Conservation (phyloP, 2,113 vertebrate species). For the Thunnus thynnus region DNA sequence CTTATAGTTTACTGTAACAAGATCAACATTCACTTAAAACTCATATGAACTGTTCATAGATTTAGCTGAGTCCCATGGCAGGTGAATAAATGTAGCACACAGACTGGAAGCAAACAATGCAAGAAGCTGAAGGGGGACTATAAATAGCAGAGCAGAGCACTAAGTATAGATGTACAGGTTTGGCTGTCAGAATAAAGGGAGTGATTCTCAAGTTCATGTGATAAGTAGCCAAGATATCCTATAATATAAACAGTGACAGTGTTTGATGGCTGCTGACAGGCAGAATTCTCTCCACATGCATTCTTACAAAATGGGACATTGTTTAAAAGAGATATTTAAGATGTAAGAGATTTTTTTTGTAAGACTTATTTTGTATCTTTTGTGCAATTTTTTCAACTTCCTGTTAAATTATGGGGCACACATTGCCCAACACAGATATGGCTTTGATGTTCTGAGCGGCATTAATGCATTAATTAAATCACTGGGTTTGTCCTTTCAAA, state of each 20-base stretch:
- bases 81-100: conserved; percentile 25
- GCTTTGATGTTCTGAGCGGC: conserved; percentile 35
- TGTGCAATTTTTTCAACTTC: no score
- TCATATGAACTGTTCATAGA: not conserved
- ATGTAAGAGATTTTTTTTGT: no score
- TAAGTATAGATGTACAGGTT: conserved; percentile 20
- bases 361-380: no score
- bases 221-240: no score
- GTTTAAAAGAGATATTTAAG: no score
- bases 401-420: not conserved
- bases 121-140: conserved; percentile 17
- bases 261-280: not conserved
- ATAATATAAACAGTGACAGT: not conserved
- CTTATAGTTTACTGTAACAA: not conserved
- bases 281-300: not conserved
- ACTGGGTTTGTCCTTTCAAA: conserved; percentile 39
- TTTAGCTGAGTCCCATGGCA: conserved; percentile 1
- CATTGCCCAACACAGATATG: not conserved
- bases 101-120: conserved; percentile 9
- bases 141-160: conserved; percentile 41
- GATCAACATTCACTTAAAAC: not conserved
- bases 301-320: no score
- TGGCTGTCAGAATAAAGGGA: conserved; percentile 16
- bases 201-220: not conserved
- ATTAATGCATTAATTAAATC: conserved; percentile 19